A percentile compares a stretch with the other conserved stretches of the same genome.
Conservation (phyloP, 2,888 invertebrate genomes). For the Actias luna region DNA sequence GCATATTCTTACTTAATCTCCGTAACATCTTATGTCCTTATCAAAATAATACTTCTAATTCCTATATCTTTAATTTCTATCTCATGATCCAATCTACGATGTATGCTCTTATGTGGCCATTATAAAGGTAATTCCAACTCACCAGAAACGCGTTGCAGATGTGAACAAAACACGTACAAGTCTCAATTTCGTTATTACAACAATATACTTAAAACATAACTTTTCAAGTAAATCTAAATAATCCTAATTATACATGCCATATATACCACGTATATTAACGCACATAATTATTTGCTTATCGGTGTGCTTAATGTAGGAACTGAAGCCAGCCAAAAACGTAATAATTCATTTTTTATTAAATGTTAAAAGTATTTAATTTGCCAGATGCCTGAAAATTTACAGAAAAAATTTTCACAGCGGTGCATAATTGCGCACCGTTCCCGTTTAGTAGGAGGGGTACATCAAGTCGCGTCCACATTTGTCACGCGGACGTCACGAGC, state of each 20-base stretch:
- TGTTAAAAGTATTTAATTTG: slow-evolving; percentile 8
- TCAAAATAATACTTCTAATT: background rate
- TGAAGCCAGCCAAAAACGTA: background rate
- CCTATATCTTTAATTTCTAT: background rate
- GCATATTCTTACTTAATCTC: too few relatives aligned
- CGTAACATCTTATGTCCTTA: too few relatives aligned
- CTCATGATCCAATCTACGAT: background rate
- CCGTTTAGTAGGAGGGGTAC: slow-evolving; percentile 49
- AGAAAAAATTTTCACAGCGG: slow-evolving; percentile 63
- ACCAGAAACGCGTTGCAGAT: background rate
- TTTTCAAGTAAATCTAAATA: background rate
- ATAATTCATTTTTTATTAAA: slow-evolving; percentile 4
- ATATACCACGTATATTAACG: background rate
- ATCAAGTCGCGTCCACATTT: slow-evolving; percentile 77
- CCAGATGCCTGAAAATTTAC: slow-evolving; percentile 41
- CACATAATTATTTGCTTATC: background rate
- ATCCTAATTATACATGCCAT: background rate
- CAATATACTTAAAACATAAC: background rate
- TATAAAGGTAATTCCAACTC: background rate
- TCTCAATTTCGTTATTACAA: too few relatives aligned
- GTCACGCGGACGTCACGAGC: slow-evolving; percentile 78
- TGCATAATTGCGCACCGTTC: slow-evolving; percentile 64
- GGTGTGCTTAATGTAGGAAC: background rate
- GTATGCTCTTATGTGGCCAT: background rate
- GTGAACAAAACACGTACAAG: background rate